Evolutionary conservation across 2,113 vertebrate genomes (phyloP).

Genomic region (Rattus rattus): DNA sequence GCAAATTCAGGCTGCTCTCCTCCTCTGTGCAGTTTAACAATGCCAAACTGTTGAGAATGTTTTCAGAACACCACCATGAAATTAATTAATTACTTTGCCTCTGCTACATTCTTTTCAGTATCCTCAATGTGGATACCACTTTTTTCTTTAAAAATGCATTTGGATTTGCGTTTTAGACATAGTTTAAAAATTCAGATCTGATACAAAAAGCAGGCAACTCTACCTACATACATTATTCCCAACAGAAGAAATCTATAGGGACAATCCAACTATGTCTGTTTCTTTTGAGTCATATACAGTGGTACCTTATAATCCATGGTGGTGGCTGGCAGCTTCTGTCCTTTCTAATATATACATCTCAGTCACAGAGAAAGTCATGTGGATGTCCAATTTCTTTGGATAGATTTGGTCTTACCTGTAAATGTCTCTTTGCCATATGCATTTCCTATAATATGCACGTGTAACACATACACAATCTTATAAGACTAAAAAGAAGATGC

Average conservation of each 20-base stretch:
- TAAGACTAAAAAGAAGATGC: neutral
- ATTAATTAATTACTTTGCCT: conserved; percentile 1
- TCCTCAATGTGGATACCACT: neutral
- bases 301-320: neutral
- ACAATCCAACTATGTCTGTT: neutral
- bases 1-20: neutral
- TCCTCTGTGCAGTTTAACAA: neutral
- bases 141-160: conserved; percentile 43
- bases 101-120: neutral
- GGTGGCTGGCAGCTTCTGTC: neutral
- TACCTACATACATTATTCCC: neutral
- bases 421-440: neutral
- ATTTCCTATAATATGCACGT: neutral
- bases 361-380: neutral
- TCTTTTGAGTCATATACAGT: neutral
- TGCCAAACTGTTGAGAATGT: neutral
- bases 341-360: neutral
- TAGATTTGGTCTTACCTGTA: neutral
- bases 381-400: neutral
- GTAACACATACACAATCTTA: neutral
- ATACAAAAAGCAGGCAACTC: conserved; percentile 34
- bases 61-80: neutral
- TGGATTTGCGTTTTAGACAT: conserved; percentile 57
- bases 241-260: neutral
- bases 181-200: neutral